Evolutionary conservation across 2,113 vertebrate species (phyloP), one percentile per base, ranked within the genome.

Genomic region (Sturnus vulgaris): DNA sequence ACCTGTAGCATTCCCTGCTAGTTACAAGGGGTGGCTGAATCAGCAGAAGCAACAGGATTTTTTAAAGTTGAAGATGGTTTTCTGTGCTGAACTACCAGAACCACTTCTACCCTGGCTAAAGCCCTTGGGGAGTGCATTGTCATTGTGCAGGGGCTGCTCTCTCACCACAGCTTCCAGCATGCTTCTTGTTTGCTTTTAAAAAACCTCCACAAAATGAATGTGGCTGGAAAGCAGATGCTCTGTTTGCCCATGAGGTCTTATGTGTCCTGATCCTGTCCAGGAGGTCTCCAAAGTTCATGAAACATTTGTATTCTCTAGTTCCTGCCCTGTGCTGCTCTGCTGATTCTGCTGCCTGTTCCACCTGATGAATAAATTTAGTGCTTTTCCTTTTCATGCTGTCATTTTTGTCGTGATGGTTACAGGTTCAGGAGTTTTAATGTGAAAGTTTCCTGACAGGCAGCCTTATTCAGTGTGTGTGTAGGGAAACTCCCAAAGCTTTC

Each of bases 251-350:
- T 2, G 44, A 77, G 56, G 27, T 33, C 44, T 81, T 1, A 33
- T 2, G 2, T 31, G 22, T 66, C 64, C 78, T 91, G 33, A 47
- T 90, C 39, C 15, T 63, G 12, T 33, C 63, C 56, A 44, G 46
- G 75, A 90, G 87, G 79, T 90, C 82, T 92, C 33, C 59, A 37
- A 44, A 92, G 94, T 92, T 95, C 88, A 68, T 3, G 25, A 46
- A 86, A 64, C 90, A 71, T 73, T 88, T 63, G 64, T 52, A 2
- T 86, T 69, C 70, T 59, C 24, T 52, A n/a, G 37, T 83, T 96
- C 94, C 88, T 94, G 46, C 52, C 52, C 35, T 68, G 68, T 56
- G 40, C 70, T 84, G 9, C 57, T 68, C 47, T 1, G 10, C 64
- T 78, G 65, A 33, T 71, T 70, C 59, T 73, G 28, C 42, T 83